These are phyloP conservation scores for Ctenochaetus hawaiiensis DNA, from an alignment of 2,797 vertebrate species.

Conservation along the genomic window DNA sequence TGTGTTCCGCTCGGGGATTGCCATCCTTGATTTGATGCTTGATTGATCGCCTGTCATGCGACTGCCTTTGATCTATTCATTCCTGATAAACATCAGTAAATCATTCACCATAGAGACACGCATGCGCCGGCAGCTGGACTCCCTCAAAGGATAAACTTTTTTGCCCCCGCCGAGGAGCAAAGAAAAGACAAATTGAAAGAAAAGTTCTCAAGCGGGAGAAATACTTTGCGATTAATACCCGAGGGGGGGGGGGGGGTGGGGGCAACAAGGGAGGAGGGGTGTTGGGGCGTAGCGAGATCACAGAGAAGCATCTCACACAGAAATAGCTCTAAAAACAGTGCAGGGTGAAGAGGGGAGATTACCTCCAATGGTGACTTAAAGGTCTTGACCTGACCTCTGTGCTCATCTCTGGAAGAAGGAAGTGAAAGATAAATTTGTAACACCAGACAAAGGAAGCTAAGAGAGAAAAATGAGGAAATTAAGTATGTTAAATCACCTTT, in stretches of 20 bases:
- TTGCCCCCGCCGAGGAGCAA: constrained; percentile 76
- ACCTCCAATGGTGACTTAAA: constrained; percentile 37
- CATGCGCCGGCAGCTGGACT: constrained; percentile 91
- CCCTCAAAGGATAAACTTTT: constrained; percentile 90
- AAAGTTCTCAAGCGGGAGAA: constrained; percentile 83
- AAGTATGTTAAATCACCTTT: background rate
- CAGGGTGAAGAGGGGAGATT: constrained; percentile 40
- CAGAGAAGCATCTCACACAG: constrained; percentile 61
- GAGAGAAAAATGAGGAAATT: background rate
- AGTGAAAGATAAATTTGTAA: background rate
- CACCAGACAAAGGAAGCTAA: background rate
- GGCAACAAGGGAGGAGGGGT: constrained; percentile 44
- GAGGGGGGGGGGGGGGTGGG: constrained; percentile 44
- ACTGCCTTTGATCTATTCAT: constrained; percentile 99
- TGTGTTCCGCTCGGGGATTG: constrained; percentile 77
- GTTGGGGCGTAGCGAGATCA: constrained; percentile 81
- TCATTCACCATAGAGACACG: constrained; percentile 97
- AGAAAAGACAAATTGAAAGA: constrained; percentile 82
- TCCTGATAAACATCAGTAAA: constrained; percentile 99
- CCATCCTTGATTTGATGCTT: constrained; percentile 98
- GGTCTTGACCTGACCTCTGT: constrained; percentile 63
- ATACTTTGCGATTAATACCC: constrained; percentile 81
- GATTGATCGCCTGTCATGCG: constrained; percentile 99
- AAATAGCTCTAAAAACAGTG: constrained; percentile 44
- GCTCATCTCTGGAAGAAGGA: constrained; percentile 26